Evolutionary conservation across 2,797 vertebrate species (phyloP).

Genomic region (Schizothorax lantsangensis): DNA sequence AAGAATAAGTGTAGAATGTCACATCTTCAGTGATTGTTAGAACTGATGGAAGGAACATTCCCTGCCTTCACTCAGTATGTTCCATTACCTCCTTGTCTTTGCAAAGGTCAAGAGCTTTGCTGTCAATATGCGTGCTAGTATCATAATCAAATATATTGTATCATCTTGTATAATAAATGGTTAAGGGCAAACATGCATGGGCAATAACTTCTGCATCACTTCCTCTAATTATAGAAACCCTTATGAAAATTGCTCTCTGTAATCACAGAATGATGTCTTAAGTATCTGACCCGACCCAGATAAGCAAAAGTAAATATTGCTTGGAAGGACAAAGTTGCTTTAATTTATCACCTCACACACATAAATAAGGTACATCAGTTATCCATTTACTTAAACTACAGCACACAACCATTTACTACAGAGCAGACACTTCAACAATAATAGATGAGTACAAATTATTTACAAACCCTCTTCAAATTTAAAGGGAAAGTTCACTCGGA

Average conservation of each 20-base stretch:
- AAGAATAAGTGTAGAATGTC: not conserved
- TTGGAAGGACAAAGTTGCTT: not conserved
- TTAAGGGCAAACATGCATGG: not conserved
- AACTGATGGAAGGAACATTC: not conserved
- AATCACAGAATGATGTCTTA: constrained; percentile 1
- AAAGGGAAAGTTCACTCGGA: not conserved
- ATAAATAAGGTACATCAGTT: not conserved
- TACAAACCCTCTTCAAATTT: not conserved
- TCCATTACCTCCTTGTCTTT: not conserved
- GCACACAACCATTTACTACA: not conserved
- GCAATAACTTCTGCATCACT: not conserved
- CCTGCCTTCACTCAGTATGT: not conserved
- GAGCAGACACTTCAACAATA: not conserved
- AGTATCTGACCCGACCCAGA: not conserved
- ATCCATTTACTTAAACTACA: constrained; percentile 14
- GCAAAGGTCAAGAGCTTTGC: not conserved
- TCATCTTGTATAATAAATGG: constrained; percentile 3
- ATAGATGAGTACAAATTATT: not conserved
- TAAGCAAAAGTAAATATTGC: constrained; percentile 13
- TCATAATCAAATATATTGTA: not conserved
- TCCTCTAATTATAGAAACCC: not conserved
- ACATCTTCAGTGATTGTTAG: not conserved
- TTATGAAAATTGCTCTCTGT: not conserved
- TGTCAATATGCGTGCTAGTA: not conserved
- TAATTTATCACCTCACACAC: not conserved